Percentiles rank a stretch among this genome's conserved stretches.
Conservation (phyloP, 1,140 invertebrate species). For the Drosophila triauraria region DNA sequence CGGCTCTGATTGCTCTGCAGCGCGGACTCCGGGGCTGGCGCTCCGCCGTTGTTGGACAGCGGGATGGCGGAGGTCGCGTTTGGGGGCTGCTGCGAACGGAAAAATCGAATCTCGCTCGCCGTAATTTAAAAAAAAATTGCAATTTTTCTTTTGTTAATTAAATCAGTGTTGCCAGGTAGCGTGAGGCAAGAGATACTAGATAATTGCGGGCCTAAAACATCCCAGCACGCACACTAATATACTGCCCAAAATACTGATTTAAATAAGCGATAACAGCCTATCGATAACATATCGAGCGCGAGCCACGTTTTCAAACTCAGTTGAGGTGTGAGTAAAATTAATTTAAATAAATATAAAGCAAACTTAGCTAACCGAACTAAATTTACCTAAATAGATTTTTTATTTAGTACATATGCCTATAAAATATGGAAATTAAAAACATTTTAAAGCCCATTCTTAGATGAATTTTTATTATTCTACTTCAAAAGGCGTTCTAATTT, state of each 20-base stretch:
- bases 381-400: too few species aligned
- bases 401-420: too few species aligned
- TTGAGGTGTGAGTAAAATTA: not conserved
- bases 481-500: too few species aligned
- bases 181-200: not conserved
- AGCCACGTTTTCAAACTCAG: not conserved
- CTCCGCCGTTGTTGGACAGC: constrained; percentile 13
- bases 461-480: too few species aligned
- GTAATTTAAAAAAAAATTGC: constrained; percentile 26
- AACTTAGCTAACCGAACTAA: too few species aligned
- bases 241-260: not conserved
- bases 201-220: not conserved
- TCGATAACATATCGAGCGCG: not conserved
- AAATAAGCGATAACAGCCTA: not conserved
- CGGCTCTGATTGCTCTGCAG: constrained; percentile 8
- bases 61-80: constrained; percentile 1
- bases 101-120: constrained; percentile 28
- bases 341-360: too few species aligned
- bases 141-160: constrained; percentile 37
- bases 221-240: not conserved
- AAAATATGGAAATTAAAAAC: too few species aligned
- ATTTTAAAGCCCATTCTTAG: too few species aligned
- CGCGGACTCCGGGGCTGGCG: constrained; percentile 13
- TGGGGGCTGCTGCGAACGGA: constrained; percentile 17
- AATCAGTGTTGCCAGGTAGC: constrained; percentile 13